A percentile compares a stretch with the other conserved stretches of the same genome.
Conservation (phyloP, 2,888 invertebrate species). For the Diachrysia chrysitis region DNA sequence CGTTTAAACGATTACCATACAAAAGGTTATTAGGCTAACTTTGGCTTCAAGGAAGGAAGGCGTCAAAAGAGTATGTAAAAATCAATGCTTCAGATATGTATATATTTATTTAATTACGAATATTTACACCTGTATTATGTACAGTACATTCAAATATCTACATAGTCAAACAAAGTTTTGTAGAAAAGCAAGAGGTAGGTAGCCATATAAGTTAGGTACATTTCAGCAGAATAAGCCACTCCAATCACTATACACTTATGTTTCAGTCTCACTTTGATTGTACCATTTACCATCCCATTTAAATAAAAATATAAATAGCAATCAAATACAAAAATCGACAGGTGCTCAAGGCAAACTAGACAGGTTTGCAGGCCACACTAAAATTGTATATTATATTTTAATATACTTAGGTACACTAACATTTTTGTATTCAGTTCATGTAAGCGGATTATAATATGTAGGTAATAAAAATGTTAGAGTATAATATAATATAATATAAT, state of each 20-base stretch:
- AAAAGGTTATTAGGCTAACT: no score
- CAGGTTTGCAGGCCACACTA: no score
- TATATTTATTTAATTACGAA: slow-evolving; percentile 45
- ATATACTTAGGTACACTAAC: no score
- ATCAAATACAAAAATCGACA: not conserved
- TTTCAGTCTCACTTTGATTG: slow-evolving; percentile 51
- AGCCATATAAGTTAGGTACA: slow-evolving; percentile 43
- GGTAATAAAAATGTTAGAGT: no score
- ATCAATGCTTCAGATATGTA: slow-evolving; percentile 56
- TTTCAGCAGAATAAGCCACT: slow-evolving; percentile 47
- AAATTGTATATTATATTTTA: no score
- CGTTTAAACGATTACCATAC: no score
- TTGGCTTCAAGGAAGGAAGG: no score
- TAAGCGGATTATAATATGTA: no score
- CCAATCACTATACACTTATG: slow-evolving; percentile 36
- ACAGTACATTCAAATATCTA: slow-evolving; percentile 54
- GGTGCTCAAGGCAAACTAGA: no score
- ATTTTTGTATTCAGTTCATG: no score
- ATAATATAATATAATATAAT: no score
- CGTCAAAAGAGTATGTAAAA: not conserved
- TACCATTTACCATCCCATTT: slow-evolving; percentile 34
- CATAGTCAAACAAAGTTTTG: slow-evolving; percentile 39
- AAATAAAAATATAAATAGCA: slow-evolving; percentile 17
- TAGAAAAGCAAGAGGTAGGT: slow-evolving; percentile 51
- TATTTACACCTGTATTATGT: slow-evolving; percentile 59